Conservation (phyloP, 2,888 invertebrate species). For the Acanthosepion lycidas region DNA sequence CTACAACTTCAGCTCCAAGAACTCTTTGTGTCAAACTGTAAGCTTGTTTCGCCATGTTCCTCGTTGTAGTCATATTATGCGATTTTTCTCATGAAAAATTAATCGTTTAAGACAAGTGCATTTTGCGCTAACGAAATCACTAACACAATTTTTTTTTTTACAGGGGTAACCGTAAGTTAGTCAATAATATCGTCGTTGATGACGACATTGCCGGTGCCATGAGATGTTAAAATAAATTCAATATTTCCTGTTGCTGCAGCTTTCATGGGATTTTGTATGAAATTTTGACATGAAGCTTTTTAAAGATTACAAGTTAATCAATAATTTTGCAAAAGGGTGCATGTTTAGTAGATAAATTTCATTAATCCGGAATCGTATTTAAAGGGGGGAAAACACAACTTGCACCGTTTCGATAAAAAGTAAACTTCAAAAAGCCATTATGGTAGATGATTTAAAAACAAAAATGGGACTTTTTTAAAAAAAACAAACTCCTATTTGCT, state of each 20-base stretch:
- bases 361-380: neutral
- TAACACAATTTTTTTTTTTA: neutral
- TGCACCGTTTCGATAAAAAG: neutral
- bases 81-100: neutral
- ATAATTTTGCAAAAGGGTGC: neutral
- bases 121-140: neutral
- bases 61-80: neutral
- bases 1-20: constrained; percentile 63
- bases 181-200: neutral
- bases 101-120: neutral
- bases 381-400: neutral
- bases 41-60: constrained; percentile 33
- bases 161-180: neutral
- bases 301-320: neutral
- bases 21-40: neutral
- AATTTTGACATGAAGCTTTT: neutral
- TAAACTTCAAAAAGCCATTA: neutral
- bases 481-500: neutral
- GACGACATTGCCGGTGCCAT: neutral
- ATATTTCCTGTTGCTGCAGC: neutral
- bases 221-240: neutral
- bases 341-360: neutral
- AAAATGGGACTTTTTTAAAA: neutral
- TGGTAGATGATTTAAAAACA: neutral
- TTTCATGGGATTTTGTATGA: neutral